Evolutionary conservation across 2,797 vertebrate species (phyloP), one percentile per base, ranked within the genome.

Genomic region (Adelosebastes latens): DNA sequence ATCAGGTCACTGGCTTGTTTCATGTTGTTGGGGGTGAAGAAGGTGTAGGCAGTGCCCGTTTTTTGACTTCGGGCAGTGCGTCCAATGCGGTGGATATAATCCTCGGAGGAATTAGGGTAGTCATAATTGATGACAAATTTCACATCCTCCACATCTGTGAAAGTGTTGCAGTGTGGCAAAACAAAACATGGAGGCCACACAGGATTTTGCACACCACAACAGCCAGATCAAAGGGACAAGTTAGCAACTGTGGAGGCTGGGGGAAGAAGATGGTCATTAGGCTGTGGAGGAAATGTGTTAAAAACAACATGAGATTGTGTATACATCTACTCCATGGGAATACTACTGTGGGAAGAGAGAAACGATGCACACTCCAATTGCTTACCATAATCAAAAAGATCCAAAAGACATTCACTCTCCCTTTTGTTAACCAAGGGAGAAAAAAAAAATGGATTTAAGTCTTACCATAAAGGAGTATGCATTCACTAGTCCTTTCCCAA

Each of bases 41-140:
- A 99, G 92, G 98, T 99, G 94, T 99, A 99, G 91, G 98, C 98
- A 78, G 98, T 99, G 97, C 98, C 98, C 93, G 98, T 99, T 97
- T 99, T 99, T 97, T 97, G 98, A 96, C 97, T 99, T 93, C 97
- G 97, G 96, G 97, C 98, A 88, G 97, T 99, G 95, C 98, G 97
- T 96, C 98, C 98, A 96, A 99, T 99, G 95, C 97, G 97, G 93
- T 99, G 98, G 95, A 99, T 98, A 97, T 99, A 99, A 96, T 99
- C 98, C 96, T 99, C 98, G 86, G 98, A 99, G 95, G 98, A 99
- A 97, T 99, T 99, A 97, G 98, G 98, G 97, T 99, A 99, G 97
- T 99, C 97, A 98, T 99, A 99, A 98, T 99, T 99, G 97, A 99
- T 99, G 97, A 99, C 98, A 99, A 99, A 99, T 99, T 99, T 99